Evolutionary conservation across 2,113 vertebrate genomes (phyloP).

Genomic region (Suncus etruscus): DNA sequence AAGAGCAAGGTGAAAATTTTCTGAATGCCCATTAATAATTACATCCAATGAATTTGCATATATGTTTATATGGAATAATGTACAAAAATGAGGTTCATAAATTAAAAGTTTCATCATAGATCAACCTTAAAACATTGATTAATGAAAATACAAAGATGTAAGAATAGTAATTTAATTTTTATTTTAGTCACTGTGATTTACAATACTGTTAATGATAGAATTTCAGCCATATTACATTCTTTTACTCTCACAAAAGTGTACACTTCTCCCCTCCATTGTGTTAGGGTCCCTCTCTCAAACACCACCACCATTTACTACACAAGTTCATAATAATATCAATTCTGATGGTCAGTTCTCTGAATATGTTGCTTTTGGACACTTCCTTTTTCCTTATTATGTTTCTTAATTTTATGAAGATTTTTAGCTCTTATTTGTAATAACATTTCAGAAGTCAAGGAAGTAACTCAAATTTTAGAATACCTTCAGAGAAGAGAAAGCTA

Average conservation of each 20-base stretch:
- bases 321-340: too few relatives aligned
- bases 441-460: conserved; percentile 22
- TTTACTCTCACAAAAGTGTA: too few relatives aligned
- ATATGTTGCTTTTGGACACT: too few relatives aligned
- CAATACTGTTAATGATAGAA: too few relatives aligned
- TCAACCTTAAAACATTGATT: background rate
- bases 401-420: background rate
- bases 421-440: conserved; percentile 18
- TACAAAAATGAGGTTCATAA: conserved; percentile 13
- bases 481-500: background rate
- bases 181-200: background rate
- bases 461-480: conserved; percentile 3
- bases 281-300: too few relatives aligned
- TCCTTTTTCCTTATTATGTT: too few relatives aligned
- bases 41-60: background rate
- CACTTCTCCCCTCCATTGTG: too few relatives aligned
- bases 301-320: too few relatives aligned
- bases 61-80: conserved; percentile 28
- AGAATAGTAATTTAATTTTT: background rate
- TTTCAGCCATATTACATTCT: too few relatives aligned
- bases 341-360: too few relatives aligned
- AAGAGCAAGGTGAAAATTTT: background rate
- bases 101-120: background rate
- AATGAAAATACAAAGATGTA: conserved; percentile 5
- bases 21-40: background rate